These are phyloP conservation scores for Parus major DNA, from an alignment of 2,113 vertebrate genomes.

Conservation along the genomic window DNA sequence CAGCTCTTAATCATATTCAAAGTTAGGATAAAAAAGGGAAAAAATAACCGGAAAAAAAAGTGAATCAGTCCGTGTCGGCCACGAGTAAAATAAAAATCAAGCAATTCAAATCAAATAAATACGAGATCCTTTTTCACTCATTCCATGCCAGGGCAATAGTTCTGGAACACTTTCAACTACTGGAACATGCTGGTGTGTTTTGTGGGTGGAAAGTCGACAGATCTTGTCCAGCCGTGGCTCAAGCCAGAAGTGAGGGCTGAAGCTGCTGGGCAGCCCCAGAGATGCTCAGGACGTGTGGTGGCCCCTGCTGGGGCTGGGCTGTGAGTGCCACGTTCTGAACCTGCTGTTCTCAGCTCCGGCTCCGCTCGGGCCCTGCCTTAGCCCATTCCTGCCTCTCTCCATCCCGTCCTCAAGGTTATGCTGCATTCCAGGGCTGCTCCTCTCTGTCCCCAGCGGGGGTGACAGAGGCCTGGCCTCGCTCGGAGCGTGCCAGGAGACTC, in stretches of 20 bases:
- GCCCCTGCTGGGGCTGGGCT: not conserved
- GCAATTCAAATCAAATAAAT: not conserved
- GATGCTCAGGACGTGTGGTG: fast-evolving
- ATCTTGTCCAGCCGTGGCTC: not conserved
- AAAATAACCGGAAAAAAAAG: not conserved
- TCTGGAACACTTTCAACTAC: not conserved
- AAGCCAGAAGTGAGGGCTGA: not conserved
- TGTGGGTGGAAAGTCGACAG: not conserved
- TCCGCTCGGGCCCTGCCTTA: conserved; percentile 44
- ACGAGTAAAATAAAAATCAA: conserved; percentile 25
- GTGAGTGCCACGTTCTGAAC: not conserved
- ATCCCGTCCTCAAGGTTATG: conserved; percentile 38
- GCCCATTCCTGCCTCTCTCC: conserved; percentile 43
- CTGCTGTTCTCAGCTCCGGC: conserved; percentile 18
- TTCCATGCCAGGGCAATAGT: not conserved
- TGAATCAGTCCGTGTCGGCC: not conserved
- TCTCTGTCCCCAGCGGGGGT: conserved; percentile 9
- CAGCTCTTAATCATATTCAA: conserved; percentile 71
- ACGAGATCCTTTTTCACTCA: conserved; percentile 3
- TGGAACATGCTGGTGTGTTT: not conserved
- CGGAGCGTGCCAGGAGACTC: not conserved
- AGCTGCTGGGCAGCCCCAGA: not conserved
- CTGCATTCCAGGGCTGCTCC: conserved; percentile 50
- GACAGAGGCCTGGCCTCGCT: not conserved
- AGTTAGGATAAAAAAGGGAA: not conserved